These are phyloP conservation scores for Amphipyra berbera DNA, from an alignment of 2,888 invertebrate species.

Conservation along the genomic window DNA sequence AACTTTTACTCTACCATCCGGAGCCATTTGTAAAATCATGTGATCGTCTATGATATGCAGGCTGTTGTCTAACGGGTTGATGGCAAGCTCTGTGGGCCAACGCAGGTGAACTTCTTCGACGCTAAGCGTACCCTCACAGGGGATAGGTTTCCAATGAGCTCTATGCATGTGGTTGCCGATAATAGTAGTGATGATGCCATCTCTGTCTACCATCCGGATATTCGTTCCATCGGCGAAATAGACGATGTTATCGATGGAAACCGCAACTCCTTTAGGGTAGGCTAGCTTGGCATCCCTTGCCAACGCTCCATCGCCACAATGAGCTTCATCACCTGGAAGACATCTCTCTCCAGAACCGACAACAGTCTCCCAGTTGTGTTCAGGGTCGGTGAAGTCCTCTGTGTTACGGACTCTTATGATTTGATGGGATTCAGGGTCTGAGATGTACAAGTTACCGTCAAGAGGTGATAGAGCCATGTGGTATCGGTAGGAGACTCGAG, in stretches of 20 bases:
- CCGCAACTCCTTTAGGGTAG: conserved; percentile 98
- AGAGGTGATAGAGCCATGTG: conserved; percentile 98
- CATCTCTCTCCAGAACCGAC: conserved; percentile 98
- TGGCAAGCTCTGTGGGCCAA: conserved; percentile 98
- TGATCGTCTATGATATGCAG: conserved; percentile 99
- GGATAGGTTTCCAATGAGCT: conserved; percentile 97
- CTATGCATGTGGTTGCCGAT: conserved; percentile 98
- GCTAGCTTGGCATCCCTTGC: conserved; percentile 98
- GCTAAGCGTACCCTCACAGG: conserved; percentile 96
- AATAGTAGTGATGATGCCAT: conserved; percentile 97
- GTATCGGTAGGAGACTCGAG: conserved; percentile 98
- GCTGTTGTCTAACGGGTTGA: conserved; percentile 98
- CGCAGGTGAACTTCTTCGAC: conserved; percentile 98
- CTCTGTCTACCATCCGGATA: conserved; percentile 97
- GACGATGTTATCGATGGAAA: conserved; percentile 96
- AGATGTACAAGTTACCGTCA: conserved; percentile 98
- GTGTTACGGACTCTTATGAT: conserved; percentile 96
- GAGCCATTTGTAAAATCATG: conserved; percentile 97
- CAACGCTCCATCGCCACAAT: conserved; percentile 98
- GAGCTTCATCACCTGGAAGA: conserved; percentile 97
- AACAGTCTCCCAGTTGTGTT: conserved; percentile 98
- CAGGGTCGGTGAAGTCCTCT: conserved; percentile 95
- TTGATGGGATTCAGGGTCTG: conserved; percentile 98
- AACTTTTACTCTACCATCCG: conserved; percentile 97
- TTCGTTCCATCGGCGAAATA: conserved; percentile 99